Base-by-base conservation (phyloP, 1,140 invertebrate genomes). In the Ericerus pela region DNA sequence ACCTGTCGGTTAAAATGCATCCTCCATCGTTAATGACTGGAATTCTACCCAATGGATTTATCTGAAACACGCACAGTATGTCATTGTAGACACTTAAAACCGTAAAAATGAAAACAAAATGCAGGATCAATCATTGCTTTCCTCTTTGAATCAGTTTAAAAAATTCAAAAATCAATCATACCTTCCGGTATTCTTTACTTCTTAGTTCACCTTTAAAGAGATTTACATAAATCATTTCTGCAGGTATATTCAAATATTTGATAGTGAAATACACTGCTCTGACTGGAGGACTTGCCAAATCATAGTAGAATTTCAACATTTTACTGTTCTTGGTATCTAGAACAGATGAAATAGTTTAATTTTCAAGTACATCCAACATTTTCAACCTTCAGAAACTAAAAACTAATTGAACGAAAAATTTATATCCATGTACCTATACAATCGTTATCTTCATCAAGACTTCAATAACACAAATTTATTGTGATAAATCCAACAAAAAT, bases 21-120 rank as follows among this genome's bases (percentile, higher is more conserved):
- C 41, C 41, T 12, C 79, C 73, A 64, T 83, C 81, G 57, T 78
- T 72, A 2, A 82, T 62, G 0, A 76, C 78, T 0, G 80, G 80
- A 14, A 83, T 72, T 27, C 75, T 78, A 63, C 81, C 79, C 65
- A 78, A 75, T 11, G 80, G 80, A 66, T 84, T 83, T 38, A 82
- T 71, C 73, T 57, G 55, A 20, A 57, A 57, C 26, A 27, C n/a
- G 12, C 8, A 6, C 22, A 10, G 10, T n/a, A 11, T 16, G n/a
- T n/a, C 12, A 12, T 36, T 12, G 76, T 58, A 57, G 63, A 64
- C 29, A 52, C 16, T 29, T 4, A 8, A 22, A 6, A 8, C 18
- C 22, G 5, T 22, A 18, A 11, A 24, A 22, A 26, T 56, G n/a
- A 43, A 56, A 52, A 22, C 28, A 58, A 66, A n/a, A n/a, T n/a